Conservation (phyloP, 2,113 vertebrate genomes). For the Ornithorhynchus anatinus region DNA sequence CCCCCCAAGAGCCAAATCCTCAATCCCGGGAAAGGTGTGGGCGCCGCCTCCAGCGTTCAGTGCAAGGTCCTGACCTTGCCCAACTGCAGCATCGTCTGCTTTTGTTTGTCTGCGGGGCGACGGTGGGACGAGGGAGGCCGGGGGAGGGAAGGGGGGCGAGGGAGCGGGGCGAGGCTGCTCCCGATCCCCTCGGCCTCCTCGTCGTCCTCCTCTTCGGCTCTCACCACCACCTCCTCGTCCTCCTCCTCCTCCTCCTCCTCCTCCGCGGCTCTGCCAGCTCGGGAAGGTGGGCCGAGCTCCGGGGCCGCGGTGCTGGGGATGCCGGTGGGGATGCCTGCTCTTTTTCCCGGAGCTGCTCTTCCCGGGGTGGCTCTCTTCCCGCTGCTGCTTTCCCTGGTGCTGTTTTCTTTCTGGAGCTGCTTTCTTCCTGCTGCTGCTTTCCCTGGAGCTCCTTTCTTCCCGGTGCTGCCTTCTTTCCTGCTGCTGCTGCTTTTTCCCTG, state of each 20-base stretch:
- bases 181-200: too few relatives aligned
- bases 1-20: slow-evolving; percentile 58
- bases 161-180: slow-evolving; percentile 42
- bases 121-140: slow-evolving; percentile 32
- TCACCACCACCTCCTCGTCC: slow-evolving; percentile 30
- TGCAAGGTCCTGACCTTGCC: slow-evolving; percentile 75
- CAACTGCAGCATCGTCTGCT: slow-evolving; percentile 59
- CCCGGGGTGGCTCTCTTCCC: too few relatives aligned
- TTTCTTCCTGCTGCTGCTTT: too few relatives aligned
- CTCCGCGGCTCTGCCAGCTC: slow-evolving; percentile 12
- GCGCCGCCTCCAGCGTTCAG: slow-evolving; percentile 62
- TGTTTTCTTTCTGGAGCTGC: too few relatives aligned
- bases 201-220: neutral
- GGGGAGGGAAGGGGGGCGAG: slow-evolving; percentile 25
- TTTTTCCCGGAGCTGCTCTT: too few relatives aligned
- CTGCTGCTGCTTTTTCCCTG: too few relatives aligned
- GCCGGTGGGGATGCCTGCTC: too few relatives aligned
- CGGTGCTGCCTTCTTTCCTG: too few relatives aligned
- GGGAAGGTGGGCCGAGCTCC: neutral
- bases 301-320: too few relatives aligned
- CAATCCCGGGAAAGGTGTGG: slow-evolving; percentile 38
- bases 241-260: slow-evolving; percentile 33
- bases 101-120: slow-evolving; percentile 46
- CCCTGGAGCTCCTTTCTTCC: too few relatives aligned
- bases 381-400: neutral